phyloP scores from a whole-genome alignment of 2,888 invertebrate genomes.

The Phalera bucephala region DNA sequence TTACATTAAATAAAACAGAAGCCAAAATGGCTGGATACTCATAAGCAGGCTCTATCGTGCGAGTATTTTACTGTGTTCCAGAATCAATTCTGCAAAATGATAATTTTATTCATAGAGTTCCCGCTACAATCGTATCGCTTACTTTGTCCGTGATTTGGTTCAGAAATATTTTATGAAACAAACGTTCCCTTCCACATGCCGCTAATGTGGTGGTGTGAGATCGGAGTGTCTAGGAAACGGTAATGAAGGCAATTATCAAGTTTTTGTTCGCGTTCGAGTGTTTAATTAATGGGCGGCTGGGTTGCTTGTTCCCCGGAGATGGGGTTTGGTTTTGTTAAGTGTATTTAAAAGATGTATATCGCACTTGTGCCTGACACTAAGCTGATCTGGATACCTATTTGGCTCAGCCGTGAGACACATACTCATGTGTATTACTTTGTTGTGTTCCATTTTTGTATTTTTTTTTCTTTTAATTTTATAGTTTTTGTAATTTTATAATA shows the following conservation, averaged over 20 bases:
- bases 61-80: conserved; percentile 70
- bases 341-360: too few species aligned
- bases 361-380: too few species aligned
- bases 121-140: conserved; percentile 77
- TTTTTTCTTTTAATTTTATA: too few species aligned
- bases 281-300: conserved; percentile 26
- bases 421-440: too few species aligned
- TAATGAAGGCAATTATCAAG: conserved; percentile 37
- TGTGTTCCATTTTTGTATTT: too few species aligned
- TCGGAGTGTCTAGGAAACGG: conserved; percentile 29
- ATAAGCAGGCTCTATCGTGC: conserved; percentile 65
- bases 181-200: conserved; percentile 45
- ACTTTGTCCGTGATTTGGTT: conserved; percentile 78
- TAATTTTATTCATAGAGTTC: conserved; percentile 82
- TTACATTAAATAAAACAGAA: conserved; percentile 39
- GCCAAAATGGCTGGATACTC: conserved; percentile 41
- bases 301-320: conserved; percentile 16
- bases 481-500: too few species aligned
- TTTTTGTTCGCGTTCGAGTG: conserved; percentile 29
- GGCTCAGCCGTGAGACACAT: too few species aligned
- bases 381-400: too few species aligned
- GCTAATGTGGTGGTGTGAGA: conserved; percentile 33
- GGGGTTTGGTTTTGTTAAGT: background rate
- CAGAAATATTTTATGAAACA: conserved; percentile 70
- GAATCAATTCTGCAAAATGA: conserved; percentile 81